Percentiles rank a stretch among this genome's conserved stretches.
These are phyloP conservation scores for Xylocopa sonorina DNA, from an alignment of 1,140 invertebrate species.

Conservation along the genomic window DNA sequence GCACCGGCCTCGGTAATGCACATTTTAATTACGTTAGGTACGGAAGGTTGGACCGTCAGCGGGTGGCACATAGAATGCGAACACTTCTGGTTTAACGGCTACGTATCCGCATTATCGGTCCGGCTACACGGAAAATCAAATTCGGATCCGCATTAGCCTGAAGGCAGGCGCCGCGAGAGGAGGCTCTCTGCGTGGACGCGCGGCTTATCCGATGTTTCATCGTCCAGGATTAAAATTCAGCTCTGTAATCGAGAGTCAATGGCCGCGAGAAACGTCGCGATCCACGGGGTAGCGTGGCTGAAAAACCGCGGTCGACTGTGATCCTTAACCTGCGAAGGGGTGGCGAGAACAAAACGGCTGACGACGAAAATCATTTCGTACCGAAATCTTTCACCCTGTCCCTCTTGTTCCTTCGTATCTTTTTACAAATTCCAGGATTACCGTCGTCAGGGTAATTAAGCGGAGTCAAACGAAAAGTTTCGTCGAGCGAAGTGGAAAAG, in stretches of 20 bases:
- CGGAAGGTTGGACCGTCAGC: constrained; percentile 52
- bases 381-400: not conserved
- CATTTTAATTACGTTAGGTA: constrained; percentile 70
- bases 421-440: not conserved
- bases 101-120: constrained; percentile 65
- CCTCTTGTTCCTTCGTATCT: not conserved
- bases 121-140: constrained; percentile 65
- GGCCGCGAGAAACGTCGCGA: not conserved
- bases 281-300: not conserved
- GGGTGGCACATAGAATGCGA: constrained; percentile 51
- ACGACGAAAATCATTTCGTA: not conserved
- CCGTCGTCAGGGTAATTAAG: not conserved
- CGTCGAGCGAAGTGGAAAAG: too few relatives aligned
- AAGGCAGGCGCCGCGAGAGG: constrained; percentile 44
- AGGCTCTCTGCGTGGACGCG: not conserved
- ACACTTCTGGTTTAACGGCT: constrained; percentile 63
- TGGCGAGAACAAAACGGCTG: too few relatives aligned
- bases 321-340: not conserved
- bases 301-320: not conserved
- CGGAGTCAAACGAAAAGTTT: constrained; percentile 26
- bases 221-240: not conserved
- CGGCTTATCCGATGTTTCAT: not conserved
- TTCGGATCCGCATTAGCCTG: constrained; percentile 59
- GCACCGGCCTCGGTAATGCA: constrained; percentile 65
- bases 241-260: constrained; percentile 2